phyloP scores from a whole-genome alignment of 2,888 invertebrate species.

The Tupiocoris notatus region DNA sequence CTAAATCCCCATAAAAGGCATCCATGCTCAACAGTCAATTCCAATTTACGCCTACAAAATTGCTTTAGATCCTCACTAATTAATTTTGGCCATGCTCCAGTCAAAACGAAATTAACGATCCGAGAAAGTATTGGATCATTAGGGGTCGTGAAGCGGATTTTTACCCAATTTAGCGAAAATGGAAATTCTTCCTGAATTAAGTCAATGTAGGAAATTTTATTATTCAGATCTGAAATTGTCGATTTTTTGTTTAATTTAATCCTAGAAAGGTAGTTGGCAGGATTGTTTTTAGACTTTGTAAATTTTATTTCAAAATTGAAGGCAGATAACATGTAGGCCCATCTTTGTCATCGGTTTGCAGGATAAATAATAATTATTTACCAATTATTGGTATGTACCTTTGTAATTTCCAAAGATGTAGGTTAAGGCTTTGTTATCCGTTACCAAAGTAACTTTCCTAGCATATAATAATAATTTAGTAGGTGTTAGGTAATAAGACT shows the following conservation, averaged over 20 bases:
- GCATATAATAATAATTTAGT: too few relatives aligned
- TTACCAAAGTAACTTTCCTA: too few relatives aligned
- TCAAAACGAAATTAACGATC: background rate
- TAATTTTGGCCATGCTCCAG: background rate
- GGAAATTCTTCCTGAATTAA: background rate
- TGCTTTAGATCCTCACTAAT: background rate
- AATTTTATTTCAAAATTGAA: too few relatives aligned
- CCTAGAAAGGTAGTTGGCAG: too few relatives aligned
- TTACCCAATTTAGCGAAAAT: background rate
- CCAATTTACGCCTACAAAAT: background rate
- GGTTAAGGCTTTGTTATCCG: too few relatives aligned
- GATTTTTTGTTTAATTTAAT: background rate
- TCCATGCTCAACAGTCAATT: constrained; percentile 10
- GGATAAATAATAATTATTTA: too few relatives aligned
- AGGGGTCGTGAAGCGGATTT: background rate
- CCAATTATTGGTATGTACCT: too few relatives aligned
- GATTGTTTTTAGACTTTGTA: too few relatives aligned
- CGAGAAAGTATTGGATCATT: background rate
- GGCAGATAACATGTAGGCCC: too few relatives aligned
- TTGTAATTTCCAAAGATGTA: too few relatives aligned
- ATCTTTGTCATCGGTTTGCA: too few relatives aligned
- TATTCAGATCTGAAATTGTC: background rate
- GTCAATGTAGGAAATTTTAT: background rate
- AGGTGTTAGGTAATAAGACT: too few relatives aligned
- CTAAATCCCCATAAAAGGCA: constrained; percentile 19